Percentiles rank a stretch among this genome's conserved stretches.
These are phyloP conservation scores for Chrysolina americana DNA, from an alignment of 2,888 invertebrate genomes.

Conservation along the genomic window DNA sequence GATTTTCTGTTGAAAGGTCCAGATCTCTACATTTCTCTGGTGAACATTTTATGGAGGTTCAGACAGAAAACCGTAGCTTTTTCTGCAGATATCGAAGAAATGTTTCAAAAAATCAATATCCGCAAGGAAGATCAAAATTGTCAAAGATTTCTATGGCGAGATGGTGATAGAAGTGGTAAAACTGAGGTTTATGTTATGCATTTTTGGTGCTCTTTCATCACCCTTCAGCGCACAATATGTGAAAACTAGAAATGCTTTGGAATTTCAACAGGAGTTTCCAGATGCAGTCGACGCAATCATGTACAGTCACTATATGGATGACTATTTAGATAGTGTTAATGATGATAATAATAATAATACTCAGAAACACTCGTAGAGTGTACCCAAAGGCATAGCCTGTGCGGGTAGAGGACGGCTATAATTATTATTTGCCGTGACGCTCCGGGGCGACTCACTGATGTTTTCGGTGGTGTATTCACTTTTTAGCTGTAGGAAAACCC, in stretches of 20 bases:
- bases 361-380: no score
- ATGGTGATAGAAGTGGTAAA: not conserved
- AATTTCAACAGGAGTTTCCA: not conserved
- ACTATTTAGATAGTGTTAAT: not conserved
- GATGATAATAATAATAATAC: no score
- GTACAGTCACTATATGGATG: conserved; percentile 25
- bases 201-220: conserved; percentile 25
- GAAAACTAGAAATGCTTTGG: conserved; percentile 23
- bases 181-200: not conserved
- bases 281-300: conserved; percentile 23
- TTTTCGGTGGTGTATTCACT: no score
- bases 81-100: conserved; percentile 11
- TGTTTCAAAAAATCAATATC: conserved; percentile 1
- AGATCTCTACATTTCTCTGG: conserved; percentile 1
- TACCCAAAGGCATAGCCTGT: no score
- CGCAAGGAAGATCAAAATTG: not conserved
- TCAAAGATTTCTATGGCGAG: not conserved
- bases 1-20: conserved; percentile 7
- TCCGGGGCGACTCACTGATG: no score
- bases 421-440: no score
- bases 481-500: no score
- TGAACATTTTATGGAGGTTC: not conserved
- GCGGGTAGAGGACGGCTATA: no score
- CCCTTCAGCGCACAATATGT: conserved; percentile 28
- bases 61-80: not conserved